Base-by-base conservation (phyloP, 2,797 vertebrate species). In the Spondyliosoma cantharus region DNA sequence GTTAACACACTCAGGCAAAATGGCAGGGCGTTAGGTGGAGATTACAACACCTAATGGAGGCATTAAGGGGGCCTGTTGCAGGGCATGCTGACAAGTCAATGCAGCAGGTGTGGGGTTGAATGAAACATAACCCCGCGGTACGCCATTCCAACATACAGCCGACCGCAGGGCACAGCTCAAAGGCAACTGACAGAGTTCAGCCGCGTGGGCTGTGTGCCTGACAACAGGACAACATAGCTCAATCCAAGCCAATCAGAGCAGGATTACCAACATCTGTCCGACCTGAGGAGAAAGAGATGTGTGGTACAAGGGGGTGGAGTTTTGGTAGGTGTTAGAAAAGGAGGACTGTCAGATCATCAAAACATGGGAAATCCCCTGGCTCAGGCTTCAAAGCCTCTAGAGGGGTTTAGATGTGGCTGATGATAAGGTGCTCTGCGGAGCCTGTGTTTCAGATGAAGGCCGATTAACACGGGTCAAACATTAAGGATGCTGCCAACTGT, bases 41-140 rank as follows among this genome's bases (percentile, higher is more conserved):
- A 94, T 95, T 93, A 94, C 88, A 84, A 88, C 89, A 89, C 88
- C 92, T 93, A 92, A 94, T 91, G 90, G 91, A 91, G 88, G 91
- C 79, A 91, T 94, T 92, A 91, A 85, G 81, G 76, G 82, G 85
- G 90, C 81, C 90, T 82, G 85, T 81, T 65, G 84, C 83, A 89
- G 74, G 90, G 80, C 86, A 86, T 53, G 52, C 76, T 86, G 90
- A 93, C 90, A 93, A 81, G 82, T 92, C 80, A 56, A 82, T 86
- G 81, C 89, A 91, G 91, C 94, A 95, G 95, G 94, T 95, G 94
- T 91, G 89, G 78, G 77, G 85, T 24, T 90, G 93, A 92, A 94
- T 93, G 93, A 94, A 95, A 95, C 91, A 74, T 76, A 86, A 95
- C 84, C 82, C 89, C n/a, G 73, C 24, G 20, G 43, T 86, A 71